Conservation (phyloP, 2,113 vertebrate species). For the Actenoides hombroni region DNA sequence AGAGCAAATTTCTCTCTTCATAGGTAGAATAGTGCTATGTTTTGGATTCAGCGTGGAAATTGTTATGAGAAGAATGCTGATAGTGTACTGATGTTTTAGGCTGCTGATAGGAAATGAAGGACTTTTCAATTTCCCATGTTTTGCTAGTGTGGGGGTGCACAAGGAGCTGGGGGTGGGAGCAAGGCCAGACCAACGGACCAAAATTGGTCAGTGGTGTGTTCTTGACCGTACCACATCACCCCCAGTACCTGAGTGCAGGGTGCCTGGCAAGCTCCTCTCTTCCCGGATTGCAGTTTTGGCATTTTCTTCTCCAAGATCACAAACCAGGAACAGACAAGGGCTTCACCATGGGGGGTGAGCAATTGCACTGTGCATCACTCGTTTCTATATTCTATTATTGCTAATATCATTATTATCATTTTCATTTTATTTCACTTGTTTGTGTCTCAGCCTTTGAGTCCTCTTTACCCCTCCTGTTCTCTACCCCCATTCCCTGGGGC, state of each 20-base stretch:
- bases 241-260: neutral
- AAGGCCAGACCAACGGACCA: neutral
- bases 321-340: neutral
- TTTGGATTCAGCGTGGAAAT: neutral
- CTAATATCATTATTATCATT: neutral
- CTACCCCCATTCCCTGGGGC: neutral
- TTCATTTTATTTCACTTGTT: neutral
- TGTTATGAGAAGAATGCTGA: neutral
- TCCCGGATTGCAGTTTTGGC: neutral
- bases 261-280: neutral
- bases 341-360: too few relatives aligned
- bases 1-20: neutral
- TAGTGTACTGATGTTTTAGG: neutral
- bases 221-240: too few relatives aligned
- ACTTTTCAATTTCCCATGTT: neutral
- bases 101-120: neutral
- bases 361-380: neutral
- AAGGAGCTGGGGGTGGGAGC: too few relatives aligned
- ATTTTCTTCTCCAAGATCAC: neutral
- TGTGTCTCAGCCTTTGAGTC: neutral
- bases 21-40: neutral
- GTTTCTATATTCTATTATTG: neutral
- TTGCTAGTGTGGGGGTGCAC: neutral
- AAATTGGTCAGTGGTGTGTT: neutral
- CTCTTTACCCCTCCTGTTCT: neutral